Evolutionary conservation across 2,113 vertebrate species (phyloP).

Genomic region (Pelusios castaneus): DNA sequence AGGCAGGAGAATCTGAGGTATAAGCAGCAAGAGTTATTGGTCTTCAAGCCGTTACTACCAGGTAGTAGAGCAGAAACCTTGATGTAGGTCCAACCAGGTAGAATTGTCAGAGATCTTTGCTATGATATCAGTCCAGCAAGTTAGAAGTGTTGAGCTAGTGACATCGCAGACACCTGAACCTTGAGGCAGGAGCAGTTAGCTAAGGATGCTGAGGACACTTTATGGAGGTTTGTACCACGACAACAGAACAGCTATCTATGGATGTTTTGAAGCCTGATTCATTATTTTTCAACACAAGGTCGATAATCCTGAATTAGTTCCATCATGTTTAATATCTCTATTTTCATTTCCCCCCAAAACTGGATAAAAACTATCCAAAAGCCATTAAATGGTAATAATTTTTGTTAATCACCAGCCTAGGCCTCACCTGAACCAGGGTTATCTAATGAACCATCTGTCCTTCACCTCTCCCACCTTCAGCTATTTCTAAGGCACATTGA

Average conservation of each 20-base stretch:
- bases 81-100: neutral
- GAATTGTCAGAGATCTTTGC: neutral
- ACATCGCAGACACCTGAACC: constrained; percentile 23
- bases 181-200: neutral
- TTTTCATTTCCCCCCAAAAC: neutral
- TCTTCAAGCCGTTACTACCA: neutral
- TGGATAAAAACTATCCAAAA: neutral
- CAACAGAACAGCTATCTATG: neutral
- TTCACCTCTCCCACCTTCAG: neutral
- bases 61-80: neutral
- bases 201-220: constrained; percentile 35
- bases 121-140: constrained; percentile 21
- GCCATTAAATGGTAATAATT: neutral
- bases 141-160: constrained; percentile 35
- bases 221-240: constrained; percentile 10
- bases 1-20: neutral
- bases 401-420: constrained; percentile 6
- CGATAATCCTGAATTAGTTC: constrained; percentile 27
- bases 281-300: neutral
- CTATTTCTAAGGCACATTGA: neutral
- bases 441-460: constrained; percentile 5
- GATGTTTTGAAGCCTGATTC: neutral
- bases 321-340: no score
- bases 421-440: constrained; percentile 12
- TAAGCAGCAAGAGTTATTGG: neutral